Evolutionary conservation across 2,797 vertebrate genomes (phyloP), one percentile per base, ranked within the genome.

Genomic region (Holocentrus rufus): DNA sequence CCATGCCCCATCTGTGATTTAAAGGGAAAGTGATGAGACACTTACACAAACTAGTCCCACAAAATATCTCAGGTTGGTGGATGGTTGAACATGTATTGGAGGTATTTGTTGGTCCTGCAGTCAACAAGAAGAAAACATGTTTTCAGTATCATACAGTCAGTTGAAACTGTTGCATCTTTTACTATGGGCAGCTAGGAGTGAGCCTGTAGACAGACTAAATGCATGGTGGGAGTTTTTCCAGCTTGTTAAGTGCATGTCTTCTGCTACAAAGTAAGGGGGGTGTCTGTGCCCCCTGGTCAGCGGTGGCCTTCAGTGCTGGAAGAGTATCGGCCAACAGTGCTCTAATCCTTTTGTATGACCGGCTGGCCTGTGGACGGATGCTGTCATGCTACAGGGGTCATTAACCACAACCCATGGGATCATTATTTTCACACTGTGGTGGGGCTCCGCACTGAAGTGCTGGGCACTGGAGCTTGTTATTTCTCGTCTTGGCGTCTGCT

Each of bases 381-480:
- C 81, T 83, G 75, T 74, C 65, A 63, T 62, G 73, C 85, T 70
- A 60, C 79, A 74, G 77, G 76, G 82, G 79, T 87, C 85, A 69
- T 85, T 83, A 79, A 84, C 69, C 59, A 39, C 74, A 74, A 77
- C 69, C 83, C 78, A 69, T 57, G 67, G 81, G 79, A 86, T 88
- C 83, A 76, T 89, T 87, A 88, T 85, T 83, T 86, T 82, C 66
- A 81, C 78, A 69, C 80, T 73, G 85, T 27, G 7, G 71, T 69
- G 59, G 63, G 34, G 58, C 79, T 79, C 50, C 25, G 3, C 39
- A 61, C 72, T 80, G 69, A 84, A 83, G 84, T 57, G 62, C 70
- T 75, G 72, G 73, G 69, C 78, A 69, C 73, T 84, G 76, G 74
- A 81, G 86, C 84, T 90, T 86, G 87, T 91, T 91, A 89, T 89